Evolutionary conservation across 1,140 invertebrate genomes (phyloP).

Genomic region (Lepidostoma basale): DNA sequence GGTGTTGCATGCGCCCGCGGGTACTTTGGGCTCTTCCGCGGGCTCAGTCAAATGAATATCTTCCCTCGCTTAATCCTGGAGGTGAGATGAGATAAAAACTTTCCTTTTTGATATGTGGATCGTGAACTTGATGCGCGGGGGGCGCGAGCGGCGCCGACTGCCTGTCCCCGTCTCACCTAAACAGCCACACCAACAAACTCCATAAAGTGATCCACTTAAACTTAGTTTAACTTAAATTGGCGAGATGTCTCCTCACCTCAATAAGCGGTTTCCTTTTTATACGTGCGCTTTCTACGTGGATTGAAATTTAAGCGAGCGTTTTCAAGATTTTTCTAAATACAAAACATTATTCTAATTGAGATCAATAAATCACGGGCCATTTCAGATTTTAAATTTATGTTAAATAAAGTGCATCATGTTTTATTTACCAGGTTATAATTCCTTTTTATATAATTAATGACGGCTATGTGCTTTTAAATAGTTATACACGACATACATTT

Average conservation of each 20-base stretch:
- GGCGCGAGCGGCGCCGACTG: background rate
- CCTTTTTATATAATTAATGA: too few species aligned
- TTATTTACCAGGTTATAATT: too few species aligned
- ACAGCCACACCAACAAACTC: constrained; percentile 17
- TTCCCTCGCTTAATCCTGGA: background rate
- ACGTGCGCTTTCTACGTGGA: constrained; percentile 14
- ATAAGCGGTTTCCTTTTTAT: constrained; percentile 8
- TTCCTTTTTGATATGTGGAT: background rate
- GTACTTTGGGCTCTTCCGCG: background rate
- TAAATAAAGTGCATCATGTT: too few species aligned
- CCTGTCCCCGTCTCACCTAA: background rate
- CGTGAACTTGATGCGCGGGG: background rate
- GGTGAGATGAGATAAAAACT: background rate
- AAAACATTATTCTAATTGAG: too few species aligned
- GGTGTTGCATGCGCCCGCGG: background rate
- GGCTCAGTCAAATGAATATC: background rate
- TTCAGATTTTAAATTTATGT: too few species aligned
- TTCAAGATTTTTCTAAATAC: too few species aligned
- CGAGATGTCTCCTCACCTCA: constrained; percentile 32
- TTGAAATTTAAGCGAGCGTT: constrained; percentile 33
- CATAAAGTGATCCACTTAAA: constrained; percentile 32
- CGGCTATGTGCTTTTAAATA: too few species aligned
- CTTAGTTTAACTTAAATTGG: constrained; percentile 42
- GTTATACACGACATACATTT: too few species aligned
- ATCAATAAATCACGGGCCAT: too few species aligned